Conservation (phyloP, 2,113 vertebrate species). For the Zootoca vivipara region DNA sequence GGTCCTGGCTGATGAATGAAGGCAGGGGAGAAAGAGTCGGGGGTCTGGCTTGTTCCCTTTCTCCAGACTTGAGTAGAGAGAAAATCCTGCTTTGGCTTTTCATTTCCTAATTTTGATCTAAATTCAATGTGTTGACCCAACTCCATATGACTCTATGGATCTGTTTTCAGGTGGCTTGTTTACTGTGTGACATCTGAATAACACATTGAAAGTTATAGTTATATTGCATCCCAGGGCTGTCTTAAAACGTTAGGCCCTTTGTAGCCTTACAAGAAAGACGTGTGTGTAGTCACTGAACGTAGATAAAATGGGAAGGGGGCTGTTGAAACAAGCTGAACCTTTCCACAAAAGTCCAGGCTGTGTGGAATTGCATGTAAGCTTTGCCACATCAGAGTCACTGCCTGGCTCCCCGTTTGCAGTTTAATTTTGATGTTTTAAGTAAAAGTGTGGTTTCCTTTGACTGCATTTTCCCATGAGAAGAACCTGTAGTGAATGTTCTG, state of each 20-base stretch:
- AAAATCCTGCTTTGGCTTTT: slow-evolving; percentile 50
- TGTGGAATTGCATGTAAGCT: not conserved
- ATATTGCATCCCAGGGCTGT: slow-evolving; percentile 58
- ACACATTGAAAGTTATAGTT: slow-evolving; percentile 66
- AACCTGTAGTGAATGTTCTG: not conserved
- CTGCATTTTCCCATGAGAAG: not conserved
- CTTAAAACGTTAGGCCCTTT: slow-evolving; percentile 50
- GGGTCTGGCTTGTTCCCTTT: slow-evolving; percentile 42
- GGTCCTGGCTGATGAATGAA: not conserved
- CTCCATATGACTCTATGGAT: slow-evolving; percentile 65
- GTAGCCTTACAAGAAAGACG: slow-evolving; percentile 21
- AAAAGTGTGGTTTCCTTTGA: not conserved
- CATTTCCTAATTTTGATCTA: slow-evolving; percentile 66
- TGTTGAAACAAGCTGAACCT: slow-evolving; percentile 13
- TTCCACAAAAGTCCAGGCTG: slow-evolving; percentile 16
- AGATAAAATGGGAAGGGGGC: slow-evolving; percentile 22
- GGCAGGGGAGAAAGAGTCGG: not conserved
- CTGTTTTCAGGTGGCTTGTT: slow-evolving; percentile 73
- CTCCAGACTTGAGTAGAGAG: slow-evolving; percentile 52
- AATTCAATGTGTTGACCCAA: slow-evolving; percentile 68
- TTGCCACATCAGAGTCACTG: not conserved
- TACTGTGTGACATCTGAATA: slow-evolving; percentile 72
- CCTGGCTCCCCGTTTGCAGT: not conserved
- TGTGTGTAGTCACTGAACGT: too few species aligned
- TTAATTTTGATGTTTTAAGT: not conserved